Conservation (phyloP, 2,113 vertebrate species). For the Bolborhynchus lineola region DNA sequence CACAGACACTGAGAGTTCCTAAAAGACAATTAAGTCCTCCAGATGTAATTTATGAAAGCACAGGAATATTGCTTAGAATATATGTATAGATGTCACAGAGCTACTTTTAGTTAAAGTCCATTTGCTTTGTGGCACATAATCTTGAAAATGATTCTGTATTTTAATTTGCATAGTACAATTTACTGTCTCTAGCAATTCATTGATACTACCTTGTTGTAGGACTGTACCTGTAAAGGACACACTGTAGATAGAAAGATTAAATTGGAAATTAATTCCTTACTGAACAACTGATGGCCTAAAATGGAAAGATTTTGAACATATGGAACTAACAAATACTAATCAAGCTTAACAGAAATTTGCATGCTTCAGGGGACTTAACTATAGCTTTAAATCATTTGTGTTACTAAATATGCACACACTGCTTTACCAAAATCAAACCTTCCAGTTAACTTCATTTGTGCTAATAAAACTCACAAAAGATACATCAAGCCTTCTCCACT, state of each 20-base stretch:
- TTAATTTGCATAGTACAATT: neutral
- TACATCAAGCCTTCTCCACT: neutral
- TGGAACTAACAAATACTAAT: conserved; percentile 48
- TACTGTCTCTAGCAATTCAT: neutral
- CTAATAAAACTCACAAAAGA: neutral
- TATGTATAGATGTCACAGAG: fast-evolving
- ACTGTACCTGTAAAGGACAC: neutral
- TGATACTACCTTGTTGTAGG: neutral
- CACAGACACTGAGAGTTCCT: neutral
- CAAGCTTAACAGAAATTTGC: conserved; percentile 37
- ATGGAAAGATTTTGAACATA: conserved; percentile 34
- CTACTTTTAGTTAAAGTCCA: neutral
- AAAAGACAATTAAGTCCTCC: neutral
- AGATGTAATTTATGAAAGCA: neutral
- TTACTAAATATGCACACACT: conserved; percentile 18
- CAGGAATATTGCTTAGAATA: neutral
- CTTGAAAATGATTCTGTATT: neutral
- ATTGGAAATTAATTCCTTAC: conserved; percentile 18
- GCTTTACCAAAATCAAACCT: conserved; percentile 12
- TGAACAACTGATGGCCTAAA: neutral
- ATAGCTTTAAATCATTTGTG: conserved; percentile 20
- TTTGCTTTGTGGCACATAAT: neutral
- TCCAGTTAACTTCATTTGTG: conserved; percentile 16
- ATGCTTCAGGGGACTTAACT: conserved; percentile 37
- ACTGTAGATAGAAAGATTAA: neutral